Percentiles rank a stretch among this genome's conserved stretches.
Evolutionary conservation across 2,113 vertebrate genomes (phyloP).

Genomic region (Bos indicus): DNA sequence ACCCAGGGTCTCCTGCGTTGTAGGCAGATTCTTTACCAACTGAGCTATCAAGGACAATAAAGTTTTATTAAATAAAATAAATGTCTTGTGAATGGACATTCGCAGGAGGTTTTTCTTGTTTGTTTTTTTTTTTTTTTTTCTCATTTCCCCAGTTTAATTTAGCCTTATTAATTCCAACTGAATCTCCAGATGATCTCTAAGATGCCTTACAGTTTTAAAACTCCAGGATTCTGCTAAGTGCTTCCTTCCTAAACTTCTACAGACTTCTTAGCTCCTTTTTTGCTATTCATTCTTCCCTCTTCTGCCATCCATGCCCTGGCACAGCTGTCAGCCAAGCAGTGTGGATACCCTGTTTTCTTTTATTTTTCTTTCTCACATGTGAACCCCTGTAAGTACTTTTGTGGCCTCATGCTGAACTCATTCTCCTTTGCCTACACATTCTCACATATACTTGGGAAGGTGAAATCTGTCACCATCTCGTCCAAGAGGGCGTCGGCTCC

Average conservation of each 20-base stretch:
- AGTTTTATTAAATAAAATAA: not conserved
- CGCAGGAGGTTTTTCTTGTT: not conserved
- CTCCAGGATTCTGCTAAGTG: conserved; percentile 45
- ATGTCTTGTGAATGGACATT: not conserved
- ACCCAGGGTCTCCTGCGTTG: not conserved
- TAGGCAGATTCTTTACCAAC: not conserved
- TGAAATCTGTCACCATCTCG: not conserved
- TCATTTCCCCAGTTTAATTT: conserved; percentile 53
- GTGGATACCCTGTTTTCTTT: conserved; percentile 49
- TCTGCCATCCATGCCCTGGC: conserved; percentile 15
- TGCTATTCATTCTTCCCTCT: conserved; percentile 61
- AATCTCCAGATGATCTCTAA: conserved; percentile 47
- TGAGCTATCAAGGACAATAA: not conserved
- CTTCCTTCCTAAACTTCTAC: conserved; percentile 52
- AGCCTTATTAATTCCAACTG: conserved; percentile 64
- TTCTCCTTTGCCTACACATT: not conserved
- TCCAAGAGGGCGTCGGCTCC: not conserved
- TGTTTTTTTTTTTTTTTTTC: conserved; percentile 6
- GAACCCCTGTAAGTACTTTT: conserved; percentile 31
- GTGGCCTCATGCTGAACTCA: conserved; percentile 6
- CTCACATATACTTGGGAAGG: too few relatives aligned
- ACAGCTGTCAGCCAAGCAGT: conserved; percentile 32
- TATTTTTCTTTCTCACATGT: conserved; percentile 27
- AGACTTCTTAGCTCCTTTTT: conserved; percentile 48
- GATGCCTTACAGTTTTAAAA: conserved; percentile 12